Evolutionary conservation across 1,140 invertebrate genomes (phyloP).

Genomic region (Brachionus rotundiformis): DNA sequence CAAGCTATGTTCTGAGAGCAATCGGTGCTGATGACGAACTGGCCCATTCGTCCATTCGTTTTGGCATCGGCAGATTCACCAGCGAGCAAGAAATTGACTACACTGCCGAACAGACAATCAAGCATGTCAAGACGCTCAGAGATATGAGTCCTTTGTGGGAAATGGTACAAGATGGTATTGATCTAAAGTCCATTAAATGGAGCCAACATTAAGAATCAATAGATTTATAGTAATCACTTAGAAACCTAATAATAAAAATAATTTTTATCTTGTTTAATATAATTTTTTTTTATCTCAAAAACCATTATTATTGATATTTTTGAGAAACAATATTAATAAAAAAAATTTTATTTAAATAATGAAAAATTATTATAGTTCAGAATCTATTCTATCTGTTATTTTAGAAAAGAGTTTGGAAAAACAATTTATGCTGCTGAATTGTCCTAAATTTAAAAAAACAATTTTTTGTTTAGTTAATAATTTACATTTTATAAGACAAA

Average conservation of each 20-base stretch:
- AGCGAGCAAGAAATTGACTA: constrained; percentile 93
- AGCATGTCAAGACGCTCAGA: constrained; percentile 82
- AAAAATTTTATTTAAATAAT: too few species aligned
- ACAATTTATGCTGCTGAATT: too few species aligned
- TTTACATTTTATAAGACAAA: too few species aligned
- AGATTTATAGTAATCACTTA: neutral
- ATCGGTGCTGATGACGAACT: constrained; percentile 97
- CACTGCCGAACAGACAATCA: constrained; percentile 83
- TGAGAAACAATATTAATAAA: too few species aligned
- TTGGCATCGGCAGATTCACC: constrained; percentile 96
- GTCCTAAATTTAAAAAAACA: too few species aligned
- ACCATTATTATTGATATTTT: too few species aligned
- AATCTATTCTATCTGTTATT: too few species aligned
- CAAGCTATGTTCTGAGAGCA: constrained; percentile 94
- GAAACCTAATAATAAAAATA: constrained; percentile 8
- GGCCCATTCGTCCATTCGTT: constrained; percentile 97
- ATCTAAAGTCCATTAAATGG: constrained; percentile 52
- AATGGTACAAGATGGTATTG: constrained; percentile 94
- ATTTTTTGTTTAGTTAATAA: too few species aligned
- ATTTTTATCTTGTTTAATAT: neutral
- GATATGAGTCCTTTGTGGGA: constrained; percentile 99
- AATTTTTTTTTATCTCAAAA: neutral
- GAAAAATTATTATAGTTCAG: too few species aligned
- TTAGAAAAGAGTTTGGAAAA: too few species aligned
- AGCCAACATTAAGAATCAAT: constrained; percentile 20